A percentile compares a stretch with the other conserved stretches of the same genome.
These are phyloP conservation scores for Caenorhabditis sinica DNA, from an alignment of 2,888 invertebrate species.

Conservation along the genomic window DNA sequence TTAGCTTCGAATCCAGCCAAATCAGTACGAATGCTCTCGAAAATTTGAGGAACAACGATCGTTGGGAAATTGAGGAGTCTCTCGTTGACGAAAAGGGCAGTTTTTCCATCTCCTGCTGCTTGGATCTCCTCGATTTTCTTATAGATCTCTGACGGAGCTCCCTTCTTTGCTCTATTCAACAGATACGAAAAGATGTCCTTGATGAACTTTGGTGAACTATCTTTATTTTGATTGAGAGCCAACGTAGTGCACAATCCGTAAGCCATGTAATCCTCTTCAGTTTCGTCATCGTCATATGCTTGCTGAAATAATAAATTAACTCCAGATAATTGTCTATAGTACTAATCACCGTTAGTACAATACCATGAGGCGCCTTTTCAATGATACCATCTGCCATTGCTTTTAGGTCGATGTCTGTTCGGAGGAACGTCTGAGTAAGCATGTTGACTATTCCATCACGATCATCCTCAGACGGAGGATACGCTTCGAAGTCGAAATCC, in stretches of 20 bases:
- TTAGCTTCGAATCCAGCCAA: constrained; percentile 53
- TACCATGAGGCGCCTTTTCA: constrained; percentile 72
- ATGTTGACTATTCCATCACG: constrained; percentile 77
- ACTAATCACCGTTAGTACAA: constrained; percentile 63
- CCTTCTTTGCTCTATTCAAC: constrained; percentile 73
- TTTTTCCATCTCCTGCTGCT: constrained; percentile 29
- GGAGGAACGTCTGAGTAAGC: constrained; percentile 81
- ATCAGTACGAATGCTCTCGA: constrained; percentile 68
- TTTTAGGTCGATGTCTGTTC: constrained; percentile 76
- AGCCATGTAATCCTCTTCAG: constrained; percentile 68
- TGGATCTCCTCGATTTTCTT: constrained; percentile 69
- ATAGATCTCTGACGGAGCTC: constrained; percentile 67
- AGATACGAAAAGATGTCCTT: constrained; percentile 70
- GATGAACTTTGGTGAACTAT: constrained; percentile 69
- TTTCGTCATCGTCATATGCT: constrained; percentile 72
- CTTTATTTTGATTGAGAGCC: constrained; percentile 43
- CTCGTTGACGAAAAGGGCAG: constrained; percentile 78
- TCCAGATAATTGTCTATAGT: no score
- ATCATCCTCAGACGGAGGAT: constrained; percentile 77
- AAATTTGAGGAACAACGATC: constrained; percentile 75
- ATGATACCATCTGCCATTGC: constrained; percentile 76
- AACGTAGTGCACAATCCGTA: constrained; percentile 72
- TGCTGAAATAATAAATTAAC: constrained; percentile 29
- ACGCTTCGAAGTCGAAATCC: constrained; percentile 80
- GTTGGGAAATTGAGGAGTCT: constrained; percentile 80